These are phyloP conservation scores for Taxidea taxus DNA, from an alignment of 2,113 vertebrate species.

Conservation along the genomic window DNA sequence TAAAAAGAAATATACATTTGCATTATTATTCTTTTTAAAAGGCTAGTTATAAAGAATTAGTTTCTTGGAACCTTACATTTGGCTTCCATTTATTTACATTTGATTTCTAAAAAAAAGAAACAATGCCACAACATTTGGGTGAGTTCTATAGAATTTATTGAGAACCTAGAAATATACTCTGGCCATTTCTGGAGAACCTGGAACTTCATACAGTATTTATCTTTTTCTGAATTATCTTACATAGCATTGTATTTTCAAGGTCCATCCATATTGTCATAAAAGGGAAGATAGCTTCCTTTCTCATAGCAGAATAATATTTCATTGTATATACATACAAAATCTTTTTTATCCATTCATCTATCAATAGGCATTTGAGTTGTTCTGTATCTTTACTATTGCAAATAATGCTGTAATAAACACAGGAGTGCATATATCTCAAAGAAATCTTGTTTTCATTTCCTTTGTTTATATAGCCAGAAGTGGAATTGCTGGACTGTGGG, in stretches of 20 bases:
- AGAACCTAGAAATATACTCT: background rate
- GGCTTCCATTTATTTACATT: background rate
- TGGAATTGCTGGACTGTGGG: background rate
- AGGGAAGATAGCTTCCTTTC: background rate
- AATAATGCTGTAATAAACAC: background rate
- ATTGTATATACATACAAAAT: background rate
- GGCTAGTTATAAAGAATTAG: background rate
- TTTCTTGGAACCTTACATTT: background rate
- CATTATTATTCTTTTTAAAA: background rate
- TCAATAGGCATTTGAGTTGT: background rate
- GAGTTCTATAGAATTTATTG: background rate
- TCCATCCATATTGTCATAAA: background rate
- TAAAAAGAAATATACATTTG: background rate
- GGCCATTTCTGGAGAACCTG: background rate
- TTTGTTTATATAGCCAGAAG: background rate
- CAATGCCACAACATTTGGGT: background rate
- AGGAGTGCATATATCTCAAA: background rate
- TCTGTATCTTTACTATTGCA: background rate
- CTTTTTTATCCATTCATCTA: background rate
- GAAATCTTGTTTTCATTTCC: background rate
- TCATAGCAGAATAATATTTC: background rate
- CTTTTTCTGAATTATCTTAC: background rate
- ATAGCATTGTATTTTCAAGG: background rate
- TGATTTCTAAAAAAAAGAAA: constrained; percentile 5
- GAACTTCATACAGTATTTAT: background rate